Evolutionary conservation across 2,888 invertebrate genomes (phyloP).

Genomic region (Xylota sylvarum): DNA sequence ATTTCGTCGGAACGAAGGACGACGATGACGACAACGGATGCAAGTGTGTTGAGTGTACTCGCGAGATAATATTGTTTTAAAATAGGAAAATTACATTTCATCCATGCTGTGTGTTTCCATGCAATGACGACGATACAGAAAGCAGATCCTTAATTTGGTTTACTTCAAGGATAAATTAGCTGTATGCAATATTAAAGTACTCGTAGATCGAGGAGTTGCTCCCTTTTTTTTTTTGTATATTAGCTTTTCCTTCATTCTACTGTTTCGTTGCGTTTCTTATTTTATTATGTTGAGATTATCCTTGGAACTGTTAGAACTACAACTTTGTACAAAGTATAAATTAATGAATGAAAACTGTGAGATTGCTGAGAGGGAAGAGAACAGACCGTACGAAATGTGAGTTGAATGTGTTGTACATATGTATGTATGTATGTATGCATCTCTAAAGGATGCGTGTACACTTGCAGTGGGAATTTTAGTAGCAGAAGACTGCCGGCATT

Average conservation of each 20-base stretch:
- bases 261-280: constrained; percentile 39
- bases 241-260: background rate
- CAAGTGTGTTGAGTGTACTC: constrained; percentile 47
- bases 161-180: constrained; percentile 66
- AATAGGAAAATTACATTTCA: constrained; percentile 65
- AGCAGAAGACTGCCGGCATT: constrained; percentile 14
- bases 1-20: constrained; percentile 28
- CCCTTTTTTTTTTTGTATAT: background rate
- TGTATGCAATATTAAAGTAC: constrained; percentile 62
- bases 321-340: constrained; percentile 39
- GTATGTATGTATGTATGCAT: no score
- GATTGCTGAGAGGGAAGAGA: constrained; percentile 22
- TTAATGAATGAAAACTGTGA: constrained; percentile 58
- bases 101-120: constrained; percentile 25
- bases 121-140: constrained; percentile 32
- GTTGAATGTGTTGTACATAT: no score
- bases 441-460: constrained; percentile 1
- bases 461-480: background rate
- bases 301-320: constrained; percentile 25
- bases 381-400: background rate
- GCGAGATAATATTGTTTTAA: constrained; percentile 70
- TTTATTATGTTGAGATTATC: constrained; percentile 35
- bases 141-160: constrained; percentile 63
- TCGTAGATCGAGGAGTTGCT: constrained; percentile 24
- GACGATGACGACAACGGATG: constrained; percentile 23